A percentile compares a stretch with the other conserved stretches of the same genome.
phyloP scores from a whole-genome alignment of 2,888 invertebrate species.

The Eubasilissa splendida region DNA sequence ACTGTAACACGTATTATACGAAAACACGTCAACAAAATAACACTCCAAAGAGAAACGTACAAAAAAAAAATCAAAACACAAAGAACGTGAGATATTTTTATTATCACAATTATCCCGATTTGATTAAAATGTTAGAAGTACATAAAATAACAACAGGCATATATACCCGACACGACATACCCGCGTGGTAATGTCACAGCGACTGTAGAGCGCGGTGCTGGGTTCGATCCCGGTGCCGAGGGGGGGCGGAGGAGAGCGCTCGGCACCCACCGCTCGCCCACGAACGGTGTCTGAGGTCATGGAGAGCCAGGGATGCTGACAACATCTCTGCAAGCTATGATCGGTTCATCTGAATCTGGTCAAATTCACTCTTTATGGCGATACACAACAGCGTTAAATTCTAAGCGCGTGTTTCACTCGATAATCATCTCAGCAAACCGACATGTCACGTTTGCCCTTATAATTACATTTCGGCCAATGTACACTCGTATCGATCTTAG shows the following conservation, averaged over 20 bases:
- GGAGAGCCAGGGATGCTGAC: background rate
- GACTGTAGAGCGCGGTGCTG: background rate
- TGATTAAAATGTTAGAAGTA: too few relatives aligned
- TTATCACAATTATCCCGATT: too few relatives aligned
- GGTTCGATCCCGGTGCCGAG: background rate
- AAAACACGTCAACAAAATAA: background rate
- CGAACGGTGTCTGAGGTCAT: conserved; percentile 22
- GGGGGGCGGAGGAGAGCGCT: background rate
- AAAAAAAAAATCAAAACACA: background rate
- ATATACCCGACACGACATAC: background rate
- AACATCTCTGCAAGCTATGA: background rate
- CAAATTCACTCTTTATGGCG: too few relatives aligned
- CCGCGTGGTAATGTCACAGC: conserved; percentile 2
- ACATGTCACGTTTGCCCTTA: too few relatives aligned
- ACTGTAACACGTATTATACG: too few relatives aligned
- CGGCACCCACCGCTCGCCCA: background rate
- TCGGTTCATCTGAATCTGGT: too few relatives aligned
- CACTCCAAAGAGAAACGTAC: background rate
- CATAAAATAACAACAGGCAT: too few relatives aligned
- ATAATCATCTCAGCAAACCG: too few relatives aligned
- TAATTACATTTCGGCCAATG: too few relatives aligned
- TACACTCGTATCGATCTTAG: too few relatives aligned
- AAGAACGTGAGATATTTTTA: background rate
- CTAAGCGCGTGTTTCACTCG: too few relatives aligned
- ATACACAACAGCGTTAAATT: too few relatives aligned